Evolutionary conservation across 64 coral and sea anemone genomes (phyloP), one percentile per base, ranked within the genome.

Genomic region (Pachyseris speciosa): DNA sequence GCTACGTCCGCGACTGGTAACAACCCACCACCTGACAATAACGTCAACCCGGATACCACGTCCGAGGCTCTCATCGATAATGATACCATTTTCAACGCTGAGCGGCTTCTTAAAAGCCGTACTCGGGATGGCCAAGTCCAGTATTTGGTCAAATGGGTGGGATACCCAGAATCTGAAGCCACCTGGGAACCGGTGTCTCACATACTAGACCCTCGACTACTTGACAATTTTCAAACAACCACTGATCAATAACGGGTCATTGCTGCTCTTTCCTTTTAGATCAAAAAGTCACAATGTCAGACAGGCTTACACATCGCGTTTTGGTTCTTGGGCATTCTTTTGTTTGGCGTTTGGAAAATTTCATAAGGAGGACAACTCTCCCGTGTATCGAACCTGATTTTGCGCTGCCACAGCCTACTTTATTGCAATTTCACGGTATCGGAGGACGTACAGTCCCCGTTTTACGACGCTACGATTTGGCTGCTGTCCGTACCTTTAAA

Each of bases 121-220:
- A 27, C 40, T 22, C 42, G 88, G 34, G 12, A 29, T 12, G 88
- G 88, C 25, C 58, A 83, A 38, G 1, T 57, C 6, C 64, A 91
- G 58, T 83, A 72, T 49, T 27, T 91, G 15, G 65, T 91, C 27
- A 83, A 83, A 83, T 91, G 88, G 88, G 67, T 37, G 22, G 60
- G 30, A 6, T 91, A 83, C 32, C 27, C 88, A 0, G 13, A 20
- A 11, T 50, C 47, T 10, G 65, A 83, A 1, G 55, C 53, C 7
- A 64, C 79, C 0, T 85, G 79, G 90, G 90, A 92, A 33, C 90
- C 90, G 6, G 36, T 31, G 1, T 67, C 37, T 2, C 84, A 92
- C 9, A 74, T 92, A 16, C 33, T 92, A 58, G 80, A 92, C n/a
- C 67, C 17, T 17, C 69, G 78, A 7, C 33, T 83, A 13, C 22